Base-by-base conservation (phyloP, 2,113 vertebrate species). In the Sylvilagus bachmani region DNA sequence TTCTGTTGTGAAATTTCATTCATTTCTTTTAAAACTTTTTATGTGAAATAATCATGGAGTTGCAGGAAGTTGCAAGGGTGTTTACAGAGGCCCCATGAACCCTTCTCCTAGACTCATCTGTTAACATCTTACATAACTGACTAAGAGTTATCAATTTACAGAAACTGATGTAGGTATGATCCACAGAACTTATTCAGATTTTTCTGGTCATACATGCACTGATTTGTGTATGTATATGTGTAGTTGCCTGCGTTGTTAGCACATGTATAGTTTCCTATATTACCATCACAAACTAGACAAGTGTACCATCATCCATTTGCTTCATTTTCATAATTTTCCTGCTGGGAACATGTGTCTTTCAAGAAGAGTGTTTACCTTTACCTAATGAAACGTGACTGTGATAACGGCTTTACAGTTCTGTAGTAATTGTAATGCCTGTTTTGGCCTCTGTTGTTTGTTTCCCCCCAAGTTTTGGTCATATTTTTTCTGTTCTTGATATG, bases 401-500 rank as follows among this genome's bases (percentile, higher is more conserved):
- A 36, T 38, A 70, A 86, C 10, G 58, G 16, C 14, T 86, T 84
- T 85, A 94, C 70, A 36, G 16, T 85, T 86, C 29, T 91, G 73
- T 84, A 33, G 36, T 86, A 86, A 80, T 86, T 80, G 16, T 94
- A 14, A 67, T 81, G 49, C 17, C 21, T 71, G 27, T 86, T 74
- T 94, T 27, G 6, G 2, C 36, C 66, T 86, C 75, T 91, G 6
- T 81, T 64, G 73, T 71, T 85, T 58, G 12, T 49, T 24, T 3
- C 4, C 31, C 38, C 21, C 31, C 13, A 75, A 36, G 12, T 80
- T 38, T 73, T 21, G 44, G 17, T 69, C 33, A 36, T 70, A n/a
- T 78, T 74, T 91, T 91, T 27, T 44, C 66, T 10, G 29, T 58
- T 91, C 75, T 91, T 91, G 86, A 61, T 83, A 38, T 91, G 14